These are phyloP conservation scores for Chaenocephalus aceratus DNA, from an alignment of 2,113 vertebrate genomes.

Conservation along the genomic window DNA sequence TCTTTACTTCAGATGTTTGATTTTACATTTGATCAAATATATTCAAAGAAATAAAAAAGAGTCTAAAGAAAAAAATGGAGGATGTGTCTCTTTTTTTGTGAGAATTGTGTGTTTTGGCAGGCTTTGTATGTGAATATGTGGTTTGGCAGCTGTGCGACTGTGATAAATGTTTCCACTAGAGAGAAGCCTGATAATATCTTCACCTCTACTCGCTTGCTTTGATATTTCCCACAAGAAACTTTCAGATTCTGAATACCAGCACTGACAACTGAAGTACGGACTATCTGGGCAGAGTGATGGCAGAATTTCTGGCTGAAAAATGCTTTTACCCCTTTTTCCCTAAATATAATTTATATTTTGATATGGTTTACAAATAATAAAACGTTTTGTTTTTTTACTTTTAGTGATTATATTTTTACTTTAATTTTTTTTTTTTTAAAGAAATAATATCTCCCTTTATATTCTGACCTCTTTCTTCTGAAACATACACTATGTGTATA, in stretches of 20 bases:
- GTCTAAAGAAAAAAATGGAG: conserved; percentile 94
- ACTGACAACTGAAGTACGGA: neutral
- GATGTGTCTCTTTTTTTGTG: conserved; percentile 83
- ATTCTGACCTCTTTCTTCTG: neutral
- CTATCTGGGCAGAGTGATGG: neutral
- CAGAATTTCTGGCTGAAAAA: neutral
- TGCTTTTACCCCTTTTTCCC: neutral
- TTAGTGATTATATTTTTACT: neutral
- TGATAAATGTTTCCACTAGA: conserved; percentile 41
- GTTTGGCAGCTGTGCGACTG: conserved; percentile 24
- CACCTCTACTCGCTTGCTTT: conserved; percentile 2
- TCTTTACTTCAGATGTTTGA: conserved; percentile 97
- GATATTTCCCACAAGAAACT: conserved; percentile 27
- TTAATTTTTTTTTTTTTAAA: neutral
- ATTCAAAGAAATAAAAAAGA: conserved; percentile 90
- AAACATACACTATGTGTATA: neutral
- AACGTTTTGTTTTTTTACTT: neutral
- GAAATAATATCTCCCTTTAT: neutral
- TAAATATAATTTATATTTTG: neutral
- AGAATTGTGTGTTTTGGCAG: neutral
- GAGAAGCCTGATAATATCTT: conserved; percentile 24
- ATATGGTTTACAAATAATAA: neutral
- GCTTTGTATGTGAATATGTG: conserved; percentile 11
- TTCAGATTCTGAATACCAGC: conserved; percentile 14
- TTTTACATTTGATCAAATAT: conserved; percentile 98